Evolutionary conservation across 2,797 vertebrate genomes (phyloP).

Genomic region (Liparis tanakae): DNA sequence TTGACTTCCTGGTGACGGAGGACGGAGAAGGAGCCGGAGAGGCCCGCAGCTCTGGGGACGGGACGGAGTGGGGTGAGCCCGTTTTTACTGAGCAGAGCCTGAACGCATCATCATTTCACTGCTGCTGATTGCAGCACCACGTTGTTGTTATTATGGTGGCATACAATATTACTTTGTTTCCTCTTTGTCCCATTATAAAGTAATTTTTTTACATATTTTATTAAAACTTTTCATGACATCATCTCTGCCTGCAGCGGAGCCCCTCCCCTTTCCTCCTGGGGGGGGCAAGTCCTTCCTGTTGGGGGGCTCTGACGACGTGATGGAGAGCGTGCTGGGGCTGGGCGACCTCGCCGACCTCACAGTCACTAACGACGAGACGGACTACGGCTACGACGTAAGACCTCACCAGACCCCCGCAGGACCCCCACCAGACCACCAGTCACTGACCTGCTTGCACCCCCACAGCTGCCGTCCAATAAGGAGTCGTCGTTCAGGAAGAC

Average conservation of each 20-base stretch:
- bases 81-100: too few species aligned
- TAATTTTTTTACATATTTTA: too few species aligned
- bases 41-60: constrained; percentile 97
- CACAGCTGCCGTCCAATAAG: constrained; percentile 93
- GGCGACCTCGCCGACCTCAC: constrained; percentile 98
- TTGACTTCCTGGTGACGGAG: constrained; percentile 99
- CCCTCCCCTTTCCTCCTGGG: constrained; percentile 92
- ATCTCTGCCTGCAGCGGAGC: constrained; percentile 86
- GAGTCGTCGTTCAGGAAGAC: constrained; percentile 98
- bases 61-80: constrained; percentile 96
- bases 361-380: constrained; percentile 94
- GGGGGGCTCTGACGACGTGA: constrained; percentile 94
- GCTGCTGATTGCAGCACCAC: too few species aligned
- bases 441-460: neutral
- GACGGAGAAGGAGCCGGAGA: constrained; percentile 98
- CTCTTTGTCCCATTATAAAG: too few species aligned
- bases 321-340: constrained; percentile 96
- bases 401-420: too few species aligned
- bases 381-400: constrained; percentile 98
- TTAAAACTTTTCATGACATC: too few species aligned
- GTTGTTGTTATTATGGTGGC: too few species aligned
- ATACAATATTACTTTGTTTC: too few species aligned
- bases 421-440: too few species aligned
- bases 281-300: constrained; percentile 97
- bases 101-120: too few species aligned